These are phyloP conservation scores for Acrossocheilus wenchowensis DNA, from an alignment of 2,797 vertebrate genomes.

Conservation along the genomic window DNA sequence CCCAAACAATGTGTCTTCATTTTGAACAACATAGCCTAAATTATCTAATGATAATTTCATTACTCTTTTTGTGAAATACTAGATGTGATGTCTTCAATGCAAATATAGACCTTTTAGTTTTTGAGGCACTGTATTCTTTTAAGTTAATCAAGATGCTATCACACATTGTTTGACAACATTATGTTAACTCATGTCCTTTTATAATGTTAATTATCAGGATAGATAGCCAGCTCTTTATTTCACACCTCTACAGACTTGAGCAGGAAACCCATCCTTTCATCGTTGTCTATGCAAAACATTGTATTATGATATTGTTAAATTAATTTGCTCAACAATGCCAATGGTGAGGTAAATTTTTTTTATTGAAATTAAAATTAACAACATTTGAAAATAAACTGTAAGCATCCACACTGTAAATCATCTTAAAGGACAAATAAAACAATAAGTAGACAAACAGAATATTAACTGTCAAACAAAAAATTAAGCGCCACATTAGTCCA, in stretches of 20 bases:
- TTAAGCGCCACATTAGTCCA: neutral
- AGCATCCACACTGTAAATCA: neutral
- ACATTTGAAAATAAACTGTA: neutral
- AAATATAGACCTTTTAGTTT: neutral
- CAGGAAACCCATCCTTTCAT: neutral
- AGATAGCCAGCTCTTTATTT: neutral
- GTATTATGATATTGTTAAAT: neutral
- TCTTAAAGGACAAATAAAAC: neutral
- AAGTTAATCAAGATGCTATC: neutral
- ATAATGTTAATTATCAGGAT: neutral
- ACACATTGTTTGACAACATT: neutral
- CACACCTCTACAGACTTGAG: neutral
- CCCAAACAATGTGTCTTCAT: neutral
- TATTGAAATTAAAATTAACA: neutral
- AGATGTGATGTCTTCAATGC: neutral
- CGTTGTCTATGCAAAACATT: neutral
- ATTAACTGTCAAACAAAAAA: neutral
- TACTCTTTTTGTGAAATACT: neutral
- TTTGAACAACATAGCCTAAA: neutral
- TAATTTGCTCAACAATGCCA: neutral
- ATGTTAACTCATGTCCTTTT: neutral
- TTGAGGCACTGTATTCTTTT: too few species aligned
- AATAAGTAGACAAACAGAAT: neutral
- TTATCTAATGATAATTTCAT: neutral
- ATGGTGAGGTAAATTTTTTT: conserved; percentile 10